Base-by-base conservation (phyloP, 2,888 invertebrate genomes). In the Macrostomum cliftonense region DNA sequence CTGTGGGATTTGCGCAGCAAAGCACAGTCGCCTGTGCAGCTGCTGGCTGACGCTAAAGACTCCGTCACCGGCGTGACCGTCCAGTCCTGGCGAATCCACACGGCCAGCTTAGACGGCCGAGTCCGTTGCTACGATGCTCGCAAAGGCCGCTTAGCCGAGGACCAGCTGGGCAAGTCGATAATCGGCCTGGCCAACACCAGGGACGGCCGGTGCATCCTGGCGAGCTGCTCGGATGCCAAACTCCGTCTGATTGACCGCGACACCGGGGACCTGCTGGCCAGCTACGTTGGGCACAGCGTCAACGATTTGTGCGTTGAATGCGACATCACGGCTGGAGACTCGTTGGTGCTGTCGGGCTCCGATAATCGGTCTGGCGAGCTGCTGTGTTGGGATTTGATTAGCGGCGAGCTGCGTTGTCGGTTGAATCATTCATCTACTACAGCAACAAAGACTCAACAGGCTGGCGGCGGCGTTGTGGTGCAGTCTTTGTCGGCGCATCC, bases 31-130 rank as follows among this genome's bases (percentile, higher is more conserved):
- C 16, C 49, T 52, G 42, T 58, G 19, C 59, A 77, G 73, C 63
- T 71, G 12, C 73, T 97, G 63, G 81, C 82, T 67, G 91, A 97
- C 57, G 89, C 93, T 0, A 89, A 84, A 68, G 97, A 99, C 68
- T 82, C 84, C 55, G 71, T 78, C 1, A 73, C 75, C 7, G 72
- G 71, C 16, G 55, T 78, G 16, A 67, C 71, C 49, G 79, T 91
- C 1, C 83, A 83, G 1, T 82, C 86, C 64, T 79, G 85, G 71
- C 87, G 89, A 74, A 83, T 99, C 56, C 73, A 89, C 43, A 79
- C 85, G 0, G 81, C 82, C 7, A 91, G 89, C 0, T 79, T 89
- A 0, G 97, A 97, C 68, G 80, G 83, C 39, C 80, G 80, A 59
- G 76, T 86, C 12, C 71, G 97, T 13, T 73, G 82, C 49, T 95